Evolutionary conservation across 2,888 invertebrate species (phyloP).

Genomic region (Lepidocyrtinus sp.): DNA sequence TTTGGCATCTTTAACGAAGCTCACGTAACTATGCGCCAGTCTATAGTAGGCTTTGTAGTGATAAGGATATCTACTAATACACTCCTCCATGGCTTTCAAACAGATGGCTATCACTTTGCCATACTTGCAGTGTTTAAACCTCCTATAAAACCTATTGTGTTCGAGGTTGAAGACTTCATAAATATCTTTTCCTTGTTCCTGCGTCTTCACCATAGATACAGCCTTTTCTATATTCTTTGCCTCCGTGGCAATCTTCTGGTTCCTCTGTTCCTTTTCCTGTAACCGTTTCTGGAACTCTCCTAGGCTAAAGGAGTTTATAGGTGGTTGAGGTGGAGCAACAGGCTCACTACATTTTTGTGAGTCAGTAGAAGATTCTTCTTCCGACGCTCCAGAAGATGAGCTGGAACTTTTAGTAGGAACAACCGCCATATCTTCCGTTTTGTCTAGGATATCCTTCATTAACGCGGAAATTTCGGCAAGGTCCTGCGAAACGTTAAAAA

Average conservation of each 20-base stretch:
- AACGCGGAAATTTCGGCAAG: constrained; percentile 73
- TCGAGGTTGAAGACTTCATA: constrained; percentile 51
- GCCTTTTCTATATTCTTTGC: constrained; percentile 26
- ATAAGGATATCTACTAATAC: constrained; percentile 87
- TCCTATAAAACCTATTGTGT: constrained; percentile 60
- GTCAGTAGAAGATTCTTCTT: constrained; percentile 36
- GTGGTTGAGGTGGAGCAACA: not conserved
- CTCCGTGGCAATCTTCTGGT: constrained; percentile 37
- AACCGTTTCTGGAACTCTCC: constrained; percentile 62
- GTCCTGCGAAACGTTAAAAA: too few relatives aligned
- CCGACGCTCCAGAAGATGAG: constrained; percentile 15
- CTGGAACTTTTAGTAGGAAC: constrained; percentile 23
- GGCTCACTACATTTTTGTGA: constrained; percentile 14
- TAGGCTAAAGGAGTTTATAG: constrained; percentile 58
- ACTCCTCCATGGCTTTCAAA: constrained; percentile 85
- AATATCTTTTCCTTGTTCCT: constrained; percentile 28
- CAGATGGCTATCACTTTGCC: constrained; percentile 76
- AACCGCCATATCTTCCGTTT: constrained; percentile 71
- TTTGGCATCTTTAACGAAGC: constrained; percentile 78
- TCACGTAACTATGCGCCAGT: constrained; percentile 86
- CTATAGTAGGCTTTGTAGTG: constrained; percentile 95
- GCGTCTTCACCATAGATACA: too few relatives aligned
- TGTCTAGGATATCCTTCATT: constrained; percentile 72
- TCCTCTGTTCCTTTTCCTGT: constrained; percentile 45
- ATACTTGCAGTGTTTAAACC: constrained; percentile 69